Evolutionary conservation across 2,113 vertebrate genomes (phyloP).

Genomic region (Balaeniceps rex): DNA sequence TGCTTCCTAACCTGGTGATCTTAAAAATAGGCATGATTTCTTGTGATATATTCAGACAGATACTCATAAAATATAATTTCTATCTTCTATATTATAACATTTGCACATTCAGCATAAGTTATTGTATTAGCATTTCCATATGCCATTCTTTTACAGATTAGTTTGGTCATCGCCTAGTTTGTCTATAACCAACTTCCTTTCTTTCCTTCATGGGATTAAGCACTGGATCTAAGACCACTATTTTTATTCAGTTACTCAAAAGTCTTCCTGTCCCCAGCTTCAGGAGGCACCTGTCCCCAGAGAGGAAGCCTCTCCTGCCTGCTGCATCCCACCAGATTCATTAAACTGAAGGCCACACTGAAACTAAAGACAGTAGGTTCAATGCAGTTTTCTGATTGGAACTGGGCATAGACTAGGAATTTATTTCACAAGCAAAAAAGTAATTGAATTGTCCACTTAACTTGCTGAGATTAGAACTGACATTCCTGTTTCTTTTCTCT

Average conservation of each 20-base stretch:
- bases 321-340: neutral
- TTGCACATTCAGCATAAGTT: neutral
- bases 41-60: neutral
- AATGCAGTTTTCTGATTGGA: neutral
- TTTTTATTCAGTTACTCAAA: neutral
- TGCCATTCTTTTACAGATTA: neutral
- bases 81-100: neutral
- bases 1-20: neutral
- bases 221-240: neutral
- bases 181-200: neutral
- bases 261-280: neutral
- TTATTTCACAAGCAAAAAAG: neutral
- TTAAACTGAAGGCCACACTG: neutral
- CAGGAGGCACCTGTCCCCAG: neutral
- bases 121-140: neutral
- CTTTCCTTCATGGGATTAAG: neutral
- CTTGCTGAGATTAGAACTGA: neutral
- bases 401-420: neutral
- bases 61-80: neutral
- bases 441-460: neutral
- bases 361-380: neutral
- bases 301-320: neutral
- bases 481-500: neutral
- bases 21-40: neutral
- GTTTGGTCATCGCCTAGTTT: neutral